A percentile compares a stretch with the other conserved stretches of the same genome.
Conservation (phyloP, 2,113 vertebrate genomes). For the Protobothrops flavoviridis region DNA sequence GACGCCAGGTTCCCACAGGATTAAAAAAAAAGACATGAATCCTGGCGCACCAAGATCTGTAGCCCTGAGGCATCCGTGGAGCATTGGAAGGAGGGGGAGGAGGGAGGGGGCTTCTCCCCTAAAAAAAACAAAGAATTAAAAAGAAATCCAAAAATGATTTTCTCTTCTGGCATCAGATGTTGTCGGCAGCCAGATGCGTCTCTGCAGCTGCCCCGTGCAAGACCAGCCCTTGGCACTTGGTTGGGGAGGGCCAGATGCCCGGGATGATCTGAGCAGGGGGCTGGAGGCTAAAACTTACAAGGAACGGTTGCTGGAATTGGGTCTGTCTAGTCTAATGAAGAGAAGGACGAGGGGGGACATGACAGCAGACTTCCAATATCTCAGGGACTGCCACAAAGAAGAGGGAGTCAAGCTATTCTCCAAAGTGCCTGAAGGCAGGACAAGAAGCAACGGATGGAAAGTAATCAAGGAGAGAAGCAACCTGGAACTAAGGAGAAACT, state of each 20-base stretch:
- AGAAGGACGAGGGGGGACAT: too few relatives aligned
- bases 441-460: too few relatives aligned
- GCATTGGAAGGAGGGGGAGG: slow-evolving; percentile 26
- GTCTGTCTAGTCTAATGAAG: too few relatives aligned
- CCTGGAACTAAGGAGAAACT: too few relatives aligned
- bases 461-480: too few relatives aligned
- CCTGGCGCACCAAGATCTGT: slow-evolving; percentile 35
- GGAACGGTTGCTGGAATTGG: too few relatives aligned
- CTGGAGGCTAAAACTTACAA: too few relatives aligned
- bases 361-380: too few relatives aligned
- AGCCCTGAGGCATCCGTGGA: slow-evolving; percentile 34
- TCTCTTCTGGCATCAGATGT: slow-evolving; percentile 32
- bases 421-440: too few relatives aligned
- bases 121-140: neutral
- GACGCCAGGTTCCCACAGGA: slow-evolving; percentile 63
- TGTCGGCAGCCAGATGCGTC: slow-evolving; percentile 28
- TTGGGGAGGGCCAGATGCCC: slow-evolving; percentile 12
- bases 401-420: too few relatives aligned
- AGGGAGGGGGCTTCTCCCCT: neutral
- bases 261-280: neutral
- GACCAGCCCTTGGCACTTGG: neutral
- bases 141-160: slow-evolving; percentile 26
- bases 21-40: slow-evolving; percentile 40
- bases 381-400: too few relatives aligned
- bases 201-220: neutral